Evolutionary conservation across 2,888 invertebrate genomes (phyloP), one percentile per base, ranked within the genome.

Genomic region (Ligdia adustata): DNA sequence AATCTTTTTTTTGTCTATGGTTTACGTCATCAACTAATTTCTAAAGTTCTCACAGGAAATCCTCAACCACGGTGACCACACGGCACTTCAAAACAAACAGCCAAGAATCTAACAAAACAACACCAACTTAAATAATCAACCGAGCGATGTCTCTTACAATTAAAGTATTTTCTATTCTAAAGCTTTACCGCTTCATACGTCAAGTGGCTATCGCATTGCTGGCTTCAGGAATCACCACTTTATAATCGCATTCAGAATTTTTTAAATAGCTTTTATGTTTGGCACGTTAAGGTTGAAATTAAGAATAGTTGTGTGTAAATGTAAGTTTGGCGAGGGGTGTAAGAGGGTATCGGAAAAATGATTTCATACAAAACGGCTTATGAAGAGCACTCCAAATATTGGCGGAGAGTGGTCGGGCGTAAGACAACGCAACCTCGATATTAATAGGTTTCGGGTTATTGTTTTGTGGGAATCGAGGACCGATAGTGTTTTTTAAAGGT

Each of bases 1-100:
- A n/a, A n/a, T n/a, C n/a, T n/a, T n/a, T n/a, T n/a, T n/a, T n/a
- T n/a, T n/a, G n/a, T n/a, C n/a, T n/a, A n/a, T n/a, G n/a, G n/a
- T n/a, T n/a, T n/a, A n/a, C n/a, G n/a, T n/a, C n/a, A n/a, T n/a
- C n/a, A n/a, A n/a, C n/a, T n/a, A n/a, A n/a, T n/a, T n/a, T n/a
- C n/a, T 16, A 72, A 82, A 75, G 76, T 87, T 88, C 87, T 79
- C 87, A 88, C 79, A 84, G 86, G 79, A 87, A 88, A 76, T 63
- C 55, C 50, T 32, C 50, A 56, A 60, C 64, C 64, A 60, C 65
- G 59, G 57, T 56, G 68, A 65, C 66, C 44, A 59, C 68, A 63
- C 42, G 52, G 61, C 63, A 59, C 66, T 65, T 60, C 55, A 60
- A 48, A 59, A 59, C 26, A 70, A 69, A 64, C 55, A 62, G 61